Evolutionary conservation across 2,113 vertebrate species (phyloP).

Genomic region (Rissa tridactyla): DNA sequence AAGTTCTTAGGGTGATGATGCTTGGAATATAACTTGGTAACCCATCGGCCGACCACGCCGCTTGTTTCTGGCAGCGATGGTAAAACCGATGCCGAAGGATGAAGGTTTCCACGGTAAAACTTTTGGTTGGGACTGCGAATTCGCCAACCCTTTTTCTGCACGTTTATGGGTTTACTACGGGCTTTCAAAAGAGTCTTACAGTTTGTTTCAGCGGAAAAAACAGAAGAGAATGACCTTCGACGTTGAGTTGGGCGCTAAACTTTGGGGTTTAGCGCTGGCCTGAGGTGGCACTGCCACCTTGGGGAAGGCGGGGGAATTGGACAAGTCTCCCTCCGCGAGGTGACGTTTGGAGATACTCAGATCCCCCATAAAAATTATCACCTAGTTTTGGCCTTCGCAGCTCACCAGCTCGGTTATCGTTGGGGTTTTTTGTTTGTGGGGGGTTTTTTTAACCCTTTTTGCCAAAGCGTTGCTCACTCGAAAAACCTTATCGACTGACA

Average conservation of each 20-base stretch:
- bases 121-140: too few species aligned
- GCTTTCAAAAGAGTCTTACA: fast-evolving
- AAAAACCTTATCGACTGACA: background rate
- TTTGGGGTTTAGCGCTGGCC: background rate
- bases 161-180: fast-evolving
- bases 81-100: background rate
- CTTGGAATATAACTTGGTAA: background rate
- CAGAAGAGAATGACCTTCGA: background rate
- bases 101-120: background rate
- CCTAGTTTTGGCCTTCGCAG: background rate
- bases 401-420: background rate
- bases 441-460: background rate
- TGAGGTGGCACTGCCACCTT: background rate
- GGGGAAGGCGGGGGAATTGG: background rate
- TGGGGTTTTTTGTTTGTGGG: too few species aligned
- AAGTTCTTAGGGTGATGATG: background rate
- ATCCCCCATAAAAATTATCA: too few species aligned
- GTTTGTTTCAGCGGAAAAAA: background rate
- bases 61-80: background rate
- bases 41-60: fast-evolving
- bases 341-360: fast-evolving
- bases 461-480: background rate
- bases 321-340: background rate
- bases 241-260: fast-evolving
- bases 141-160: background rate